phyloP scores from a whole-genome alignment of 2,113 vertebrate species.

The Paedocypris sp. region DNA sequence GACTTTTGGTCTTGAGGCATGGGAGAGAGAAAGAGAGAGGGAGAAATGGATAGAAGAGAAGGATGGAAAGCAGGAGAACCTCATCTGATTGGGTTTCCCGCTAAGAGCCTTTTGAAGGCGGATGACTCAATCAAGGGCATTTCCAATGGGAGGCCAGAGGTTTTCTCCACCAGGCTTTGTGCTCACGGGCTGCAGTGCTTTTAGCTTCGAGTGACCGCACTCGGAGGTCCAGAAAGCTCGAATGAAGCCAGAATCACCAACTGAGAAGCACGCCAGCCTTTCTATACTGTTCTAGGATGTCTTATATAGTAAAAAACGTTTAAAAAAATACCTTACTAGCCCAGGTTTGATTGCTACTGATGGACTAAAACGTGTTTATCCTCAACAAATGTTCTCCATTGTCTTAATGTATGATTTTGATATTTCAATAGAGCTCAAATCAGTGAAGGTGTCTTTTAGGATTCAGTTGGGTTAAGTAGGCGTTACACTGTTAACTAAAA shows the following conservation, averaged over 20 bases:
- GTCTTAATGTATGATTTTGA: too few species aligned
- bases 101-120: conserved; percentile 23
- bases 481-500: too few species aligned
- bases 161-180: conserved; percentile 9
- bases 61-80: not conserved
- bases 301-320: too few species aligned
- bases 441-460: too few species aligned
- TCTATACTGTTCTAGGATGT: too few species aligned
- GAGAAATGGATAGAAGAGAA: not conserved
- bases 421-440: too few species aligned
- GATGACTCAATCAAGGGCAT: conserved; percentile 16
- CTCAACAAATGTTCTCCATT: too few species aligned
- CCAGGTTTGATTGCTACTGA: too few species aligned
- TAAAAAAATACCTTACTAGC: too few species aligned
- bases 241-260: not conserved
- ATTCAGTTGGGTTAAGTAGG: too few species aligned
- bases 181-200: conserved; percentile 1
- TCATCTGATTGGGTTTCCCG: conserved; percentile 14
- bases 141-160: conserved; percentile 5
- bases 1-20: conserved; percentile 4
- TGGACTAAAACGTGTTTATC: too few species aligned
- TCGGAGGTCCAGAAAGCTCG: not conserved
- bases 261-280: not conserved
- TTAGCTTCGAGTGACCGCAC: not conserved
- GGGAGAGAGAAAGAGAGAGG: not conserved